Evolutionary conservation across 2,797 vertebrate species (phyloP).

Genomic region (Gambusia yucatana): DNA sequence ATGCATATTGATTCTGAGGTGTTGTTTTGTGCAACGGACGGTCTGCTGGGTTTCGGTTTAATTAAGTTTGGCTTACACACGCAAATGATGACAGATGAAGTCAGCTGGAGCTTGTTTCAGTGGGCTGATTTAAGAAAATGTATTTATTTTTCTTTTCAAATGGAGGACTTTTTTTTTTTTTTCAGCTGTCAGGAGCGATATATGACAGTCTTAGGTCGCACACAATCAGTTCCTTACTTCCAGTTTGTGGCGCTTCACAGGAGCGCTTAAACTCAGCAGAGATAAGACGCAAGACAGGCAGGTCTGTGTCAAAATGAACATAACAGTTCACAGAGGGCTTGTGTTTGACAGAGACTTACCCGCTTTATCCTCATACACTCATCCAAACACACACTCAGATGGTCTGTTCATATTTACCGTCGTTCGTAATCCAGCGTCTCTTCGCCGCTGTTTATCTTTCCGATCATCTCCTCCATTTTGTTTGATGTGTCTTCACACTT

Average conservation of each 20-base stretch:
- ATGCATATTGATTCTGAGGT: slow-evolving; percentile 66
- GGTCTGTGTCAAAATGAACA: slow-evolving; percentile 22
- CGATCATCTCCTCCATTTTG: slow-evolving; percentile 22
- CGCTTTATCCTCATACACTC: slow-evolving; percentile 26
- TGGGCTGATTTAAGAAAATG: slow-evolving; percentile 30
- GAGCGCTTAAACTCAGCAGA: background rate
- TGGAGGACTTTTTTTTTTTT: slow-evolving; percentile 18
- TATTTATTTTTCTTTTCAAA: background rate
- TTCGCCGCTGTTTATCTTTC: slow-evolving; percentile 18
- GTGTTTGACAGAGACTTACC: slow-evolving; percentile 9
- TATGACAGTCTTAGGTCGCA: slow-evolving; percentile 30
- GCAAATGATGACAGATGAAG: slow-evolving; percentile 70
- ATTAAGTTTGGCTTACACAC: slow-evolving; percentile 56
- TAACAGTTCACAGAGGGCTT: slow-evolving; percentile 20
- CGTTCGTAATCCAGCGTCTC: slow-evolving; percentile 20
- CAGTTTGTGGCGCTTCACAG: background rate
- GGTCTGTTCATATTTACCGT: slow-evolving; percentile 35
- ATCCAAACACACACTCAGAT: slow-evolving; percentile 10
- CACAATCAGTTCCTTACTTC: slow-evolving; percentile 6
- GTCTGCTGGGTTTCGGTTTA: slow-evolving; percentile 65
- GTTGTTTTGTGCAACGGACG: slow-evolving; percentile 67
- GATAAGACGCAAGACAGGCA: background rate
- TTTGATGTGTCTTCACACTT: slow-evolving; percentile 10
- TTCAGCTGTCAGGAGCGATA: slow-evolving; percentile 14
- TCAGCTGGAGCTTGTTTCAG: slow-evolving; percentile 49